These are phyloP conservation scores for Drosophila tanythrix DNA, from an alignment of 2,888 invertebrate genomes.

Conservation along the genomic window DNA sequence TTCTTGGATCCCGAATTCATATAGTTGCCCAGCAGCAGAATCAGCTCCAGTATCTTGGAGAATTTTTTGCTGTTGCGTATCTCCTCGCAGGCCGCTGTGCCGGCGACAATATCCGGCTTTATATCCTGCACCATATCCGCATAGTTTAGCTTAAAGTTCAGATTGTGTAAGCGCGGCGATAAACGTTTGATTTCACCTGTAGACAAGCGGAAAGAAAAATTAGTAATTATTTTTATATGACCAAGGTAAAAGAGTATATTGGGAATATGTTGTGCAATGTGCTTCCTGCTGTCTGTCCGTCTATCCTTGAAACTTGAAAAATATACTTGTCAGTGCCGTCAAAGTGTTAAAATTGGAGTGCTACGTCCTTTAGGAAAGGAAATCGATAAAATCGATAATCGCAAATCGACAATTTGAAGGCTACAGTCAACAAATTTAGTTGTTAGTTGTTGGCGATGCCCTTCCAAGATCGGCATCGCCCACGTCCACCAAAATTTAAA, in stretches of 20 bases:
- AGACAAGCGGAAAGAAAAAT: background rate
- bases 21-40: conserved; percentile 96
- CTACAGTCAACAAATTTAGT: background rate
- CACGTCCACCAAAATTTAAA: background rate
- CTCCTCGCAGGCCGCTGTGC: conserved; percentile 98
- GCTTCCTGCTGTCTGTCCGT: background rate
- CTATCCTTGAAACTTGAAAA: background rate
- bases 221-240: background rate
- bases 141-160: conserved; percentile 95
- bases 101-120: conserved; percentile 93
- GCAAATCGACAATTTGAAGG: background rate
- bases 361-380: no score
- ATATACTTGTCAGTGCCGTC: background rate
- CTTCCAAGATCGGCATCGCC: no score
- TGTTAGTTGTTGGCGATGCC: no score
- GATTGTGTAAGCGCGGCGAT: conserved; percentile 93
- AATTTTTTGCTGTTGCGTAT: conserved; percentile 95
- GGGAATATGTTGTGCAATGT: background rate
- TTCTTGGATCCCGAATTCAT: conserved; percentile 98
- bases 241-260: background rate
- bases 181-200: conserved; percentile 93
- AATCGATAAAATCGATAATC: no score
- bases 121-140: conserved; percentile 90
- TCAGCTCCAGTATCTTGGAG: conserved; percentile 93
- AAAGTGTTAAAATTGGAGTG: no score